Base-by-base conservation (phyloP, 2,113 vertebrate species). In the Percina caprodes region DNA sequence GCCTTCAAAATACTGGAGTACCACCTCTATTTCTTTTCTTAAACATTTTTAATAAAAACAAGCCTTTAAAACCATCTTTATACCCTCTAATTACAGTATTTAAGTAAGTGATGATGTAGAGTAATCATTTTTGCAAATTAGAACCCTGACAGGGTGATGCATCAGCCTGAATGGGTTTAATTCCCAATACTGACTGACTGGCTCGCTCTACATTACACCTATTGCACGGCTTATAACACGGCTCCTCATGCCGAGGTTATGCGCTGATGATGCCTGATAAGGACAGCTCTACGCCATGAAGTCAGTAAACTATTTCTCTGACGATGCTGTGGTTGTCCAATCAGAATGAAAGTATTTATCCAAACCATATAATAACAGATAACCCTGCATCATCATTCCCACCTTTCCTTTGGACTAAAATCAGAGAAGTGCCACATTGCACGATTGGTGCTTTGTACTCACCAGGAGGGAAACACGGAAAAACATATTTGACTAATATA, bases 401-500 rank as follows among this genome's bases (percentile, higher is more conserved):
- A 30, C 16, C 42, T 18, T 24, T 23, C 6, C 16, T 77, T 62
- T 61, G 51, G 54, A 69, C 77, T 33, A 63, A 24, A 58, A 23
- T 59, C 39, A 66, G 58, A 62, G 11, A 19, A 51, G 74, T 16
- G 55, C 58, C 18, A 71, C 52, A 15, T 55, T 77, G 3, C 18
- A 35, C 35, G 54, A 15, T n/a, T 65, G 52, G 35, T 65, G 35
- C 26, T 69, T 55, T 67, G 55, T 67, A 19, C 62, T 73, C 62
- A 24, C 42, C 61, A 69, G 54, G 39, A 33, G n/a, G n/a, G n/a
- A 21, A 56, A 82, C 16, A 70, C 70, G 70, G 30, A 66, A 14
- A 18, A 49, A 63, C 12, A 39, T 30, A 21, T 18, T 69, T 59
- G 45, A 73, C 18, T 45, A 61, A 65, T 54, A 42, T 10, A 69